A percentile compares a stretch with the other conserved stretches of the same genome.
phyloP scores from a whole-genome alignment of 1,140 invertebrate genomes.

The Caenorhabditis tropicalis region DNA sequence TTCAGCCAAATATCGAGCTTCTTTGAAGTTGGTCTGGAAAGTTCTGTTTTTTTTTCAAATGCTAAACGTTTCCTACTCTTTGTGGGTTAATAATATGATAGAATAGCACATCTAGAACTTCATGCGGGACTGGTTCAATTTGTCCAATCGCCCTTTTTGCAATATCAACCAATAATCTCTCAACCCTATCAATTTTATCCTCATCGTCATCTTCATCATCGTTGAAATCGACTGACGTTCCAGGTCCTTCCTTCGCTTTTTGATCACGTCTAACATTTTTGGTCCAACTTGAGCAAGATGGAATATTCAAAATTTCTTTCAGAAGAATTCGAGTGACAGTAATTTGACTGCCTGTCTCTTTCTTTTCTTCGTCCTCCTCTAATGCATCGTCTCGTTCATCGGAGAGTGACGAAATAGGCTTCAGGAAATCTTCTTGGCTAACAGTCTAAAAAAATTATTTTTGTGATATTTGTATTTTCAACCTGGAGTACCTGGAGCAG shows the following conservation, averaged over 20 bases:
- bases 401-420: too few species aligned
- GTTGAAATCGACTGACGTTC: neutral
- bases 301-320: neutral
- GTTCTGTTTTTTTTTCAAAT: neutral
- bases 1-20: neutral
- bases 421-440: neutral
- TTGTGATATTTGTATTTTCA: neutral
- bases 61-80: neutral
- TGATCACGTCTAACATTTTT: neutral
- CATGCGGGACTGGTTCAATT: neutral
- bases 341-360: neutral
- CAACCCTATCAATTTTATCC: neutral
- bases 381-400: too few species aligned
- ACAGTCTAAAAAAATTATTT: neutral
- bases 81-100: conserved; percentile 2
- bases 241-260: neutral
- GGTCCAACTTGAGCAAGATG: neutral
- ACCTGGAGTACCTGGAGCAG: neutral
- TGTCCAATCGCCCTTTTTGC: neutral
- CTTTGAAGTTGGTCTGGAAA: neutral
- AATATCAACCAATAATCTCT: neutral
- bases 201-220: neutral
- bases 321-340: neutral
- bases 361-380: neutral
- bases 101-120: neutral